phyloP scores from a whole-genome alignment of 2,113 vertebrate genomes.

The Etia nguti region DNA sequence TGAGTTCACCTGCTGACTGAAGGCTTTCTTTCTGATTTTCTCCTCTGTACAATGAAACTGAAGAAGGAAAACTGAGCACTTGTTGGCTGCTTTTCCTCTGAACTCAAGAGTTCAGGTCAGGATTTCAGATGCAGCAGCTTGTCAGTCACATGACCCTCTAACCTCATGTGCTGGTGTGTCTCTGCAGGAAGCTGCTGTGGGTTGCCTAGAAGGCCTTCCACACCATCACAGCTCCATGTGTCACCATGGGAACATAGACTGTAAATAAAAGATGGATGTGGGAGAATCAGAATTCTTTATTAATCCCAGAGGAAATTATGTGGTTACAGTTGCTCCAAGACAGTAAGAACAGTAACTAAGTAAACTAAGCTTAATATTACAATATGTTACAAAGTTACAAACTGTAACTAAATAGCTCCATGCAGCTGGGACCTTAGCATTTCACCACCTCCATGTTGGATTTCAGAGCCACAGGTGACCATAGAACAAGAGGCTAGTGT shows the following conservation, averaged over 20 bases:
- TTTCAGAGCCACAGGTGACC: not conserved
- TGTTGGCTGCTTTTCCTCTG: too few relatives aligned
- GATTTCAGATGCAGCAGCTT: not conserved
- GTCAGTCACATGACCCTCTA: not conserved
- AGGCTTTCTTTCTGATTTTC: not conserved
- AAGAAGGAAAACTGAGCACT: not conserved
- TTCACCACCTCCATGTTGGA: not conserved
- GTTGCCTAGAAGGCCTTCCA: fast-evolving
- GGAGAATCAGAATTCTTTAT: not conserved
- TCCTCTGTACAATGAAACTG: not conserved
- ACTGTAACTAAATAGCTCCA: not conserved
- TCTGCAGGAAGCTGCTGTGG: not conserved
- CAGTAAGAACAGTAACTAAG: not conserved
- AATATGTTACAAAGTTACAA: not conserved
- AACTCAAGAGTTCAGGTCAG: not conserved
- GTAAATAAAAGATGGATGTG: not conserved
- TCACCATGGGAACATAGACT: not conserved
- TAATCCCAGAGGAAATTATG: not conserved
- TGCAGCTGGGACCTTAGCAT: not conserved
- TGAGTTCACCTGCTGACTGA: not conserved
- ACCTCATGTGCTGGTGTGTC: fast-evolving
- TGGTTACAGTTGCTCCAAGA: fast-evolving
- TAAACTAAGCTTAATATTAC: not conserved
- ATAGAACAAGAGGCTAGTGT: too few relatives aligned
- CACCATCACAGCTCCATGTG: fast-evolving